Conservation (phyloP, 2,888 invertebrate species). For the Notodromas monacha region DNA sequence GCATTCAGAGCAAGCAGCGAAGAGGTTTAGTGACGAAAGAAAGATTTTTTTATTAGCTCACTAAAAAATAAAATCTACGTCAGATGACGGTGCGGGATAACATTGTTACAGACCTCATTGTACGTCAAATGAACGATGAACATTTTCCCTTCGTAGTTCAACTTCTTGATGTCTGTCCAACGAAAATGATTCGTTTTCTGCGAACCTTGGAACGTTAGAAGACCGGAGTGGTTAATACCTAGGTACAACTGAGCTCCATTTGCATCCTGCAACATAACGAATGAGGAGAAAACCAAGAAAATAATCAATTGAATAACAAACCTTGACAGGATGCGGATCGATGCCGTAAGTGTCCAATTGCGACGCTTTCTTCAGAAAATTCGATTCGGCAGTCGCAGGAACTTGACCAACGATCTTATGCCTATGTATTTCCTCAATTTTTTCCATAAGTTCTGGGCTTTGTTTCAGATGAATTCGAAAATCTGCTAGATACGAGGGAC, state of each 20-base stretch:
- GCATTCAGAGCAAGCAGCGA: no score
- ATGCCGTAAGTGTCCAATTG: conserved; percentile 84
- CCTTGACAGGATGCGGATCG: conserved; percentile 90
- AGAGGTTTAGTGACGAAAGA: no score
- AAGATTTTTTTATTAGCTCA: no score
- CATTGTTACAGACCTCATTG: conserved; percentile 50
- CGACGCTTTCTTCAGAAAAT: conserved; percentile 64
- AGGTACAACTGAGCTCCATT: conserved; percentile 65
- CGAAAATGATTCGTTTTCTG: conserved; percentile 74
- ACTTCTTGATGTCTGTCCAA: conserved; percentile 79
- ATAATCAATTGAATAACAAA: conserved; percentile 15
- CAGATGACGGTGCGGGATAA: no score
- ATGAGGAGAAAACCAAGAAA: neutral
- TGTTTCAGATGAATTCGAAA: conserved; percentile 70
- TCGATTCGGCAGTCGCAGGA: conserved; percentile 52
- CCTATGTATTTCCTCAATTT: conserved; percentile 68
- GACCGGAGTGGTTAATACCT: conserved; percentile 78
- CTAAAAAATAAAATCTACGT: no score
- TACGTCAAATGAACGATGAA: conserved; percentile 76
- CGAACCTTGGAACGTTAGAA: conserved; percentile 72
- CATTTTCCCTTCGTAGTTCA: conserved; percentile 91
- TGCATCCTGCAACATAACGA: conserved; percentile 35
- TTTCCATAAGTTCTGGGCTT: conserved; percentile 60
- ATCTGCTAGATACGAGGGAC: conserved; percentile 50
- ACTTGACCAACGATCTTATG: conserved; percentile 53